Evolutionary conservation across 2,113 vertebrate genomes (phyloP), one percentile per base, ranked within the genome.

Genomic region (Excalfactoria chinensis): DNA sequence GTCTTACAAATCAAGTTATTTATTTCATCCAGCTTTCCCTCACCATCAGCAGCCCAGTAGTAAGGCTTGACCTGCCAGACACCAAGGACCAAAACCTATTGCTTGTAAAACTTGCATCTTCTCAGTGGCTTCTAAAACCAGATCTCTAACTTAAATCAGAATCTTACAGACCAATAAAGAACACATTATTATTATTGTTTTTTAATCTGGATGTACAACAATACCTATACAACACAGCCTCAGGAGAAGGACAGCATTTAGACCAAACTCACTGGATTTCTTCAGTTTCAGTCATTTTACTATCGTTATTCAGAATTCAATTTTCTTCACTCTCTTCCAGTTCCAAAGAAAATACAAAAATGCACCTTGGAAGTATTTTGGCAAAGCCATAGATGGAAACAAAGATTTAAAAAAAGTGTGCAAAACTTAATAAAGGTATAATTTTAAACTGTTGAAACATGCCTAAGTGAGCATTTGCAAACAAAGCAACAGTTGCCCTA

Each of bases 131-230:
- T 30, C 59, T 44, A 64, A 60, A 63, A 5, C 17, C 23, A 37
- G 23, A 34, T 12, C n/a, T 23, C 64, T 64, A 44, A 26, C 25
- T 56, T 6, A 2, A 81, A 34, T 3, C n/a, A 7, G 0, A 1
- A 7, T 55, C 79, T 28, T 15, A 20, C 1, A 67, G 9, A 4
- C 2, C 22, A 3, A 5, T 56, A 19, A 43, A 77, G 55, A 84
- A 49, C 17, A 66, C 15, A 68, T 62, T 9, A 8, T 30, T 14
- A 37, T 37, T 37, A 37, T 37, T n/a, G n/a, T 28, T 13, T 53
- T 28, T 55, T 9, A 11, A 11, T 6, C 44, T 60, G 56, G 17
- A 26, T 41, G 49, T 46, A 25, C 71, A 34, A 58, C 32, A 76
- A 18, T 1, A 35, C 5, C n/a, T 43, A 17, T n/a, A 34, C 21